Percentiles rank a stretch among this genome's conserved stretches.
Evolutionary conservation across 37 sponge, comb jelly and placozoan genomes (phyloP).

Genomic region (Lycopodina hypogea): DNA sequence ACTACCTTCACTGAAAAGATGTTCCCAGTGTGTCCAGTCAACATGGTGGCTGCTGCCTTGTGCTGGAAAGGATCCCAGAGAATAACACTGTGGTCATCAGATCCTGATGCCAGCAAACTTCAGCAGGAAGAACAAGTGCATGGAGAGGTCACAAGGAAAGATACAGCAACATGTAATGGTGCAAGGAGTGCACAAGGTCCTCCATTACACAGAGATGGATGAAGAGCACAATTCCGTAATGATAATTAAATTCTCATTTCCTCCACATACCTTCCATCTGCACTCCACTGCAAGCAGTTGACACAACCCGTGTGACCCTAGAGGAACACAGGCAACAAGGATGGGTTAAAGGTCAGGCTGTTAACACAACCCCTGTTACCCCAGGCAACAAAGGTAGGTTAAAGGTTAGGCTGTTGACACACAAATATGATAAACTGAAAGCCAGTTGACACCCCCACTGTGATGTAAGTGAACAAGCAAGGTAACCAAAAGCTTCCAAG

Average conservation of each 20-base stretch:
- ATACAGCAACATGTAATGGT: too few species aligned
- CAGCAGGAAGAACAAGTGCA: neutral
- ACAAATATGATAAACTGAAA: neutral
- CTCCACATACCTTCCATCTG: constrained; percentile 59
- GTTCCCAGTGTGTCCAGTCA: constrained; percentile 84
- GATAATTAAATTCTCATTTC: too few species aligned
- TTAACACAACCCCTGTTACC: neutral
- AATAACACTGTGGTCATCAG: constrained; percentile 72
- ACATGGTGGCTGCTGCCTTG: constrained; percentile 22
- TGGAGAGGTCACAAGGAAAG: neutral
- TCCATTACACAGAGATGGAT: too few species aligned
- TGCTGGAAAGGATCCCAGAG: constrained; percentile 62
- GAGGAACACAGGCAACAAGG: neutral
- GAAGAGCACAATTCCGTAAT: too few species aligned
- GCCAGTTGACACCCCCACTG: neutral
- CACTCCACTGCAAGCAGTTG: constrained; percentile 90
- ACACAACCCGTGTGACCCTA: constrained; percentile 93
- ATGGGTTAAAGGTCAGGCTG: neutral
- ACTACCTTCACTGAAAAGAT: constrained; percentile 90
- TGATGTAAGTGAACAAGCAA: neutral
- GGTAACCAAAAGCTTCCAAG: neutral
- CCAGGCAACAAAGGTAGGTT: too few species aligned
- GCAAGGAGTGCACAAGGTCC: too few species aligned
- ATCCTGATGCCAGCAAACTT: constrained; percentile 85
- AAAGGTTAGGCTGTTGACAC: neutral